Percentiles rank a stretch among this genome's conserved stretches.
These are phyloP conservation scores for Hyperoplus lanceolatus DNA, from an alignment of 2,797 vertebrate genomes.

Conservation along the genomic window DNA sequence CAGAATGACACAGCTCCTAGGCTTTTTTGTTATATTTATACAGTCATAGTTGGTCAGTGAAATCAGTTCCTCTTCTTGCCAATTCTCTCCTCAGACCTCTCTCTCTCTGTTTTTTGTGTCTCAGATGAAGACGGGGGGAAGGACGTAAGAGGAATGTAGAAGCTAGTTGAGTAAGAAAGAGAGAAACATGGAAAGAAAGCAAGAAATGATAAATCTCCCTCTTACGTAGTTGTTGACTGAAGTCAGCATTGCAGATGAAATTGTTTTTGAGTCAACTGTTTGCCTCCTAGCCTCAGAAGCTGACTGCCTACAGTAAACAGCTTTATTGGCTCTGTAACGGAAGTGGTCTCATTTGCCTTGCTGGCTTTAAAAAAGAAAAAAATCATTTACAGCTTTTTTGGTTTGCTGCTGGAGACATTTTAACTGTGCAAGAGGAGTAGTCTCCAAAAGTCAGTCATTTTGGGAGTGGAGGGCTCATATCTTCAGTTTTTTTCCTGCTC, in stretches of 20 bases:
- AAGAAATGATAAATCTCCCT: constrained; percentile 1
- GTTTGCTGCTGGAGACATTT: constrained; percentile 71
- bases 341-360: constrained; percentile 65
- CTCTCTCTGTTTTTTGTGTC: constrained; percentile 77
- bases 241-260: constrained; percentile 17
- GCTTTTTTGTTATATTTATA: constrained; percentile 64
- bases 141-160: constrained; percentile 63
- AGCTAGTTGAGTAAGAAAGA: constrained; percentile 28
- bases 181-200: constrained; percentile 14
- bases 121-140: constrained; percentile 47
- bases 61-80: constrained; percentile 72
- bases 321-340: constrained; percentile 47
- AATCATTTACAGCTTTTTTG: constrained; percentile 53
- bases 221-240: constrained; percentile 2
- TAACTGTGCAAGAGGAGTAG: constrained; percentile 40
- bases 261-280: constrained; percentile 9
- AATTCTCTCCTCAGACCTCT: constrained; percentile 56
- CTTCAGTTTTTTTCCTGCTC: constrained; percentile 35
- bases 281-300: constrained; percentile 16
- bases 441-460: constrained; percentile 41
- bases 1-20: constrained; percentile 22
- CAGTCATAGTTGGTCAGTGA: constrained; percentile 76
- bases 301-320: constrained; percentile 46
- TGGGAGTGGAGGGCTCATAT: constrained; percentile 47
- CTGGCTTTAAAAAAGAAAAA: constrained; percentile 6